Percentiles rank a stretch among this genome's conserved stretches.
Conservation (phyloP, 2,797 vertebrate species). For the Megaceryle alcyon region DNA sequence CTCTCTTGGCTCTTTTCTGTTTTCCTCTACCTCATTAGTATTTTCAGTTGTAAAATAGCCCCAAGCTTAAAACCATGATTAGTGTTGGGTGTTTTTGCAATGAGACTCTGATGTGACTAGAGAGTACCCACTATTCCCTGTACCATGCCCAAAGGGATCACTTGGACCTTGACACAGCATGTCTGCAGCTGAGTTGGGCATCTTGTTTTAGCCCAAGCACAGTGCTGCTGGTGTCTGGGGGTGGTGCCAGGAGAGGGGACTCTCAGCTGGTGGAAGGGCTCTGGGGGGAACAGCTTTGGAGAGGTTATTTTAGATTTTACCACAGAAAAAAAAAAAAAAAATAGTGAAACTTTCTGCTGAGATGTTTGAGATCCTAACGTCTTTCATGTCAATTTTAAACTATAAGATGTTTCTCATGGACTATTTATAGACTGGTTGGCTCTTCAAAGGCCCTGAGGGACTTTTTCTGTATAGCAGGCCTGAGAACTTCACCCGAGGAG, state of each 20-base stretch:
- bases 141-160: fast-evolving
- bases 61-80: background rate
- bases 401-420: constrained; percentile 15
- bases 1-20: background rate
- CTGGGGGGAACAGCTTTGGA: fast-evolving
- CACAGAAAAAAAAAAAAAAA: background rate
- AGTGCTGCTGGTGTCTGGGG: no score
- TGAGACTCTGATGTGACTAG: background rate
- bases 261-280: background rate
- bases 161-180: fast-evolving
- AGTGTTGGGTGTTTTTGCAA: background rate
- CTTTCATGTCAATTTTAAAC: background rate
- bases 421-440: background rate
- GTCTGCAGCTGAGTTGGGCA: background rate
- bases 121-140: background rate
- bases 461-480: background rate
- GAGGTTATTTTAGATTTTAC: background rate
- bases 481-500: background rate
- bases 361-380: background rate
- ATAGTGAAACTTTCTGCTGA: background rate
- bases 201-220: fast-evolving
- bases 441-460: constrained; percentile 1
- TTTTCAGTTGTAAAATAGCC: background rate
- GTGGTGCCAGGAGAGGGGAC: background rate
- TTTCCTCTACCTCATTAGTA: background rate